Evolutionary conservation across 2,113 vertebrate species (phyloP).

Genomic region (Nycticorax nycticorax): DNA sequence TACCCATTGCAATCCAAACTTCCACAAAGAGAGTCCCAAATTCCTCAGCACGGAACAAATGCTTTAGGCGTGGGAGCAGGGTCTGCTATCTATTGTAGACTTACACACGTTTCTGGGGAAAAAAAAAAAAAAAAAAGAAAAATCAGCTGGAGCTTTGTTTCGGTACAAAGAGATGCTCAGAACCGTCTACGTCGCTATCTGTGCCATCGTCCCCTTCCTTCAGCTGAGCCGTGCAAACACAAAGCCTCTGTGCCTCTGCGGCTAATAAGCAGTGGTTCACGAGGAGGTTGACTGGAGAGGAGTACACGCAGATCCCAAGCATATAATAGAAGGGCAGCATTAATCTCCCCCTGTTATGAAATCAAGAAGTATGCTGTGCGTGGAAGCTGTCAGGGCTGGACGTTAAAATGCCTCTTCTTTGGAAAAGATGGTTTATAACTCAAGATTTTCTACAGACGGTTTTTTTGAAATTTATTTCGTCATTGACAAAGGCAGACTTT

Average conservation of each 20-base stretch:
- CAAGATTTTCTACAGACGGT: background rate
- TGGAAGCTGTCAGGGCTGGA: background rate
- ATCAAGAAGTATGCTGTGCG: conserved; percentile 6
- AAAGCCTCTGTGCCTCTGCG: conserved; percentile 48
- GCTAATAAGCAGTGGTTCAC: conserved; percentile 34
- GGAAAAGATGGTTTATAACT: background rate
- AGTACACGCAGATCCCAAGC: conserved; percentile 55
- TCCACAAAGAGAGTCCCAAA: background rate
- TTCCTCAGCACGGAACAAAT: background rate
- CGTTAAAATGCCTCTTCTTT: background rate
- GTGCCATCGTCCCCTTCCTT: conserved; percentile 39
- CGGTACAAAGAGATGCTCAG: conserved; percentile 32
- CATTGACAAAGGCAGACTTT: background rate
- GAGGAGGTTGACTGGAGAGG: conserved; percentile 40
- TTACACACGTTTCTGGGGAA: background rate
- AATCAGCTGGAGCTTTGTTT: background rate
- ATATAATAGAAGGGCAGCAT: conserved; percentile 52
- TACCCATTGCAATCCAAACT: background rate
- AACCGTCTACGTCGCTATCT: background rate
- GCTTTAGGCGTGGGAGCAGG: background rate
- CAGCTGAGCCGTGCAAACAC: conserved; percentile 32
- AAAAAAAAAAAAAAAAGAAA: background rate
- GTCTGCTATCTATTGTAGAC: background rate
- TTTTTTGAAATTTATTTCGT: background rate
- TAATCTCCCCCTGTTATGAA: conserved; percentile 44